These are phyloP conservation scores for Catamblyrhynchus diadema DNA, from an alignment of 2,797 vertebrate species.

Conservation along the genomic window DNA sequence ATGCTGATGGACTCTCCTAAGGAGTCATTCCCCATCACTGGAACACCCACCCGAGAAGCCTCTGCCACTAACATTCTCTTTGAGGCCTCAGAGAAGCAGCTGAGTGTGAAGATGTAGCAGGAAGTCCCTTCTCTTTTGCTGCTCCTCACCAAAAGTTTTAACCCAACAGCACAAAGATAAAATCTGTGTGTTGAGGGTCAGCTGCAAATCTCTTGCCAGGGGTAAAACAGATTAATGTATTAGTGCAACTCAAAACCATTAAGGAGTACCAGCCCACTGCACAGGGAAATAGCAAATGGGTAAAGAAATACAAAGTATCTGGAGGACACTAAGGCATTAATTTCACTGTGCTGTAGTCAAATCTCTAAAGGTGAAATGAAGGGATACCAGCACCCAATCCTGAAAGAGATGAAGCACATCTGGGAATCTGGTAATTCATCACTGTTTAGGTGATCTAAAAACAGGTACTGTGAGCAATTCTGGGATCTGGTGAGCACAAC, in stretches of 20 bases:
- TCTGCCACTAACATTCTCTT: background rate
- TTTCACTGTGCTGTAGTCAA: background rate
- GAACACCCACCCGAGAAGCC: background rate
- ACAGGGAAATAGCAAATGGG: background rate
- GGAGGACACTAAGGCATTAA: background rate
- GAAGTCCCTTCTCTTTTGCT: background rate
- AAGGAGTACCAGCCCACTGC: background rate
- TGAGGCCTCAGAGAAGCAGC: background rate
- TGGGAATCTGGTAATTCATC: background rate
- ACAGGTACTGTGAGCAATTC: background rate
- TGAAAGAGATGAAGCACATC: background rate
- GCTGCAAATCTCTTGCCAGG: background rate
- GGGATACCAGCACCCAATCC: background rate
- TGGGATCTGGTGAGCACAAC: background rate
- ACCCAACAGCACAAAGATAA: background rate
- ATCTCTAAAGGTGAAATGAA: background rate
- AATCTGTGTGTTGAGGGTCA: background rate
- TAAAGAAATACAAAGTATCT: background rate
- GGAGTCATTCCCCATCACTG: background rate
- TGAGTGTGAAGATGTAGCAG: background rate
- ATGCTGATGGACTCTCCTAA: background rate
- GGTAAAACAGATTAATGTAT: background rate
- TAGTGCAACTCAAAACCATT: background rate
- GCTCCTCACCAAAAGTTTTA: background rate
- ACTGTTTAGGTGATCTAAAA: background rate